Base-by-base conservation (phyloP, 2,113 vertebrate genomes). In the Brachirus orientalis region DNA sequence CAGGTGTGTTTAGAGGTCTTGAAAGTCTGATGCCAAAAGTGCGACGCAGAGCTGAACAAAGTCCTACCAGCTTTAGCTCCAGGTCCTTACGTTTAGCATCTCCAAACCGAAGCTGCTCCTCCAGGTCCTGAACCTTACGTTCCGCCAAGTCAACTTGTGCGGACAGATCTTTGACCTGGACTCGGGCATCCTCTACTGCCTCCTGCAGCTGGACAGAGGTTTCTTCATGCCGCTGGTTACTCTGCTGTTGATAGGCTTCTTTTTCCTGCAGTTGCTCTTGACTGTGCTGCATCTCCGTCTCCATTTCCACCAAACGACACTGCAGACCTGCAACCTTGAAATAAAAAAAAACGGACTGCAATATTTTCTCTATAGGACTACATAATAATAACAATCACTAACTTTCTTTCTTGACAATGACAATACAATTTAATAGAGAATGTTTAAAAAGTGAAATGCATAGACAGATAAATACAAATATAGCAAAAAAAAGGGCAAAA, bases 291-390 rank as follows among this genome's bases (percentile, higher is more conserved):
- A 90, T 85, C 0, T 53, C 38, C 0, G 74, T 77, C 72, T 94
- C 91, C 55, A 86, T 72, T 51, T 94, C 91, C 0, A 62, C 61
- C 63, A 94, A 55, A 48, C 52, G 87, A 11, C 68, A 62, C 89
- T 90, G 92, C 46, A 95, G 85, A 55, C 75, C 76, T 47, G 87
- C 63, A 16, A 91, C 84, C 96, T 96, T 6, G 18, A 65, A 40
- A 58, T 51, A 76, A 54, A 6, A 58, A 12, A n/a, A 28, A 28
- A 28, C 28, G 3, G 28, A 28, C 28, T 28, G 28, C 28, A 28
- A 4, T 28, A 28, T 28, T 28, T 28, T 28, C 22, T 28, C 22
- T 28, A 28, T 28, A 28, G 22, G 22, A 28, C 22, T 28, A 28
- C 22, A 28, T 28, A 28, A 28, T 28, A 28, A 28, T 28, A 28